Evolutionary conservation across 2,888 invertebrate genomes (phyloP), one percentile per base, ranked within the genome.

Genomic region (Phortica magna): DNA sequence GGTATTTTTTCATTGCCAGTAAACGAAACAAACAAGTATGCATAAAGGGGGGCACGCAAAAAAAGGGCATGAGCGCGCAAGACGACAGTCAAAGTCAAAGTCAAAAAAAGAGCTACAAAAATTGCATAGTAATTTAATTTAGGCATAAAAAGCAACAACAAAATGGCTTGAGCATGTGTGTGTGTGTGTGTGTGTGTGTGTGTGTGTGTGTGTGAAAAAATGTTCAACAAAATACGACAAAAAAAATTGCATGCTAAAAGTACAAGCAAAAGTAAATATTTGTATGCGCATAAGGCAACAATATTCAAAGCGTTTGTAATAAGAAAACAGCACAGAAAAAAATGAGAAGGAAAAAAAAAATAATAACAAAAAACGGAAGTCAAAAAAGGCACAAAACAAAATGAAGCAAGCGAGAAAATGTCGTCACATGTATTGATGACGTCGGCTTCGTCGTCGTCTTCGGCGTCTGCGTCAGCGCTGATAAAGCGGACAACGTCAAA

Each of bases 71-170:
- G 55, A 80, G 76, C 3, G 31, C 79, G 78, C 74, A 57, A 7
- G 53, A 48, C 55, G 64, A 3, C 53, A 41, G 42, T 74, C 68
- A 64, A 76, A 77, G 68, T 68, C 74, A 57, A 59, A n/a, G n/a
- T n/a, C n/a, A n/a, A n/a, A n/a, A 80, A 80, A 82, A 82, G 80
- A 84, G 83, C 81, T 83, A 83, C 82, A 88, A 84, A 88, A 85
- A 87, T 84, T 82, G 87, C 83, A 79, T 78, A 78, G 84, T 87
- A 85, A 85, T 85, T 87, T 88, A 88, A 85, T 85, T 87, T 88
- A 87, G 74, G 68, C 76, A 75, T 79, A 83, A 22, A 19, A 55
- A 55, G 12, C 6, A 31, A 31, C 31, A 31, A n/a, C n/a, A 31
- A 31, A 31, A 31, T 4, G 0, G 31, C 2, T 4, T 31, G 31